Evolutionary conservation across 2,888 invertebrate species (phyloP).

Genomic region (Diaphora mendica): DNA sequence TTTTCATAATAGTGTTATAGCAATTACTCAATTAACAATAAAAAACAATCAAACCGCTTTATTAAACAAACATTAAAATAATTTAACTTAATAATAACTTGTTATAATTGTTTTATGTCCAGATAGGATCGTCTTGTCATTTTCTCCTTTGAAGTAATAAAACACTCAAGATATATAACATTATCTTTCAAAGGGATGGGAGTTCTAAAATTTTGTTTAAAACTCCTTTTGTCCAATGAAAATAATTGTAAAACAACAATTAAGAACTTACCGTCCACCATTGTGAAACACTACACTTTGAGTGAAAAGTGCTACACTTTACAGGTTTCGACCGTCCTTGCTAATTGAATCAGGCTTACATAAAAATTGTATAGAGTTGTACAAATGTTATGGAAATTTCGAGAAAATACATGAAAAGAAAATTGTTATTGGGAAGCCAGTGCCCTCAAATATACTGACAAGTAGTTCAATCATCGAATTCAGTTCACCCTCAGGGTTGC

Average conservation of each 20-base stretch:
- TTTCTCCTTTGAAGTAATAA: neutral
- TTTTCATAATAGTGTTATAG: neutral
- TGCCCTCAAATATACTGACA: too few species aligned
- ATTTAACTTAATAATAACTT: too few species aligned
- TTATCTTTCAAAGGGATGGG: neutral
- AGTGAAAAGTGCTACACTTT: slow-evolving; percentile 34
- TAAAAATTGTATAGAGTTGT: neutral
- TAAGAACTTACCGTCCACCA: slow-evolving; percentile 66
- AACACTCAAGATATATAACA: neutral
- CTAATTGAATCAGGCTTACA: slow-evolving; percentile 42
- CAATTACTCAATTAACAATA: neutral
- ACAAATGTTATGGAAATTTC: neutral
- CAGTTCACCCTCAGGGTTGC: too few species aligned
- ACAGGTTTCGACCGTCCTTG: slow-evolving; percentile 33
- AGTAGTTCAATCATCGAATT: too few species aligned
- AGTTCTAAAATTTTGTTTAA: neutral
- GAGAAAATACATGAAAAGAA: neutral
- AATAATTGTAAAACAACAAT: neutral
- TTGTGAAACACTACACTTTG: slow-evolving; percentile 36
- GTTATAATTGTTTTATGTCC: neutral
- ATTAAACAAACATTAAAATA: too few species aligned
- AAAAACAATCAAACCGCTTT: neutral
- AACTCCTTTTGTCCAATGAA: neutral
- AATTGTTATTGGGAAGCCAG: too few species aligned
- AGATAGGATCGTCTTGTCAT: neutral